Evolutionary conservation across 2,113 vertebrate genomes (phyloP), one percentile per base, ranked within the genome.

Genomic region (Zapus hudsonius): DNA sequence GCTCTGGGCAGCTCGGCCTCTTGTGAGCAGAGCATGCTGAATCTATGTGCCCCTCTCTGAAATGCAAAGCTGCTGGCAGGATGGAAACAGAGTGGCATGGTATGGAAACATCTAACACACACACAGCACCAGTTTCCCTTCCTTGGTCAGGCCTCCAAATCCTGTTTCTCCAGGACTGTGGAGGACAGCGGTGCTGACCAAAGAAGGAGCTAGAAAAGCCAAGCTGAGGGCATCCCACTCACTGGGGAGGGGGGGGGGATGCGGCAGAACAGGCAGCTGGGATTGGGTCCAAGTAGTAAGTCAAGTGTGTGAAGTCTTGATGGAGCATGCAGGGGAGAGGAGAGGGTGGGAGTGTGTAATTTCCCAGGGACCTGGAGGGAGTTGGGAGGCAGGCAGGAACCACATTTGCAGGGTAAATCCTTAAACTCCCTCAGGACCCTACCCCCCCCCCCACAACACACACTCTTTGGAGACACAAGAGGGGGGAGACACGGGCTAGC

Each of bases 251-350:
- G 42, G 9, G 31, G 69, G 84, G 83, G 75, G 52, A 75, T 91
- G 91, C 55, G 11, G 74, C 88, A 90, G 75, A 84, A 57, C 70
- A 86, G 47, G 38, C 87, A 44, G 47, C 86, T 91, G 89, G 84
- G 91, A 89, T 44, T n/a, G 74, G 33, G 82, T 86, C 81, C 90
- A 84, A 93, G 73, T 70, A 93, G 93, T 94, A 84, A 94, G 80
- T 86, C 91, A 90, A 5, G 23, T 81, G 87, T 25, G 87, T 75
- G 29, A 74, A 66, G 29, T 73, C 69, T 90, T 47, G 52, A 47
- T 33, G 90, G 79, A 4, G 40, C 16, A 1, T 44, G 27, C 44
- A 81, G 66, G 33, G 59, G 29, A 90, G 27, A 42, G 20, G 7
- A 0, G 3, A 70, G 0, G 0, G 66, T n/a, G 11, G 66, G 67